Base-by-base conservation (phyloP, 2,888 invertebrate species). In the Acrobasis suavella region DNA sequence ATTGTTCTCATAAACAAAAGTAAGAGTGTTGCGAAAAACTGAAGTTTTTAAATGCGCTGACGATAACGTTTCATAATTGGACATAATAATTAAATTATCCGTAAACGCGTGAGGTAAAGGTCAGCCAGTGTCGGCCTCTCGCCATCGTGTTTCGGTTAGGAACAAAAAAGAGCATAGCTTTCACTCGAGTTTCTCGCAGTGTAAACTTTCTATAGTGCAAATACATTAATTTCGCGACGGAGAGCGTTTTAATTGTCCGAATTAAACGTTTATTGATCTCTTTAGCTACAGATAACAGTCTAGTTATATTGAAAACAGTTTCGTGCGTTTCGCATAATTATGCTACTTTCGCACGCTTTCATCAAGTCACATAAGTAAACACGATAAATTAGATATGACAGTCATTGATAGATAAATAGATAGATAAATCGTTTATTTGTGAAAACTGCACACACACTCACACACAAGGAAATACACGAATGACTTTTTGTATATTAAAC, bases 191-290 rank as follows among this genome's bases (percentile, higher is more conserved):
- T 75, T 75, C 75, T 71, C 76, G 70, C 59, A 61, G 62, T 65
- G 64, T 64, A 58, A 70, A 76, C 76, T 77, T 76, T 76, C 75
- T 74, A 81, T 80, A 72, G 77, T 72, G 76, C 73, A 78, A 80
- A 80, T 80, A 76, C 74, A 78, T 77, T 81, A 78, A 77, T 73
- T 78, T 77, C 72, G 75, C 80, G 72, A 74, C 73, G 67, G 63
- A 69, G 65, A 32, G 69, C 67, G 64, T 69, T 69, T 72, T 69
- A 61, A 64, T 62, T 65, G 64, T 64, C 51, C 51, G 60, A 39
- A 50, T 59, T 22, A 59, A 32, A 59, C 50, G 38, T 32, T 58
- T 22, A 49, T 32, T 49, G 22, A 14, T 32, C 14, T 58, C 14
- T 38, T n/a, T 37, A 54, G n/a, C 37, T 32, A n/a, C 14, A 54